phyloP scores from a whole-genome alignment of 2,113 vertebrate genomes.

The Myiagra hebetior region DNA sequence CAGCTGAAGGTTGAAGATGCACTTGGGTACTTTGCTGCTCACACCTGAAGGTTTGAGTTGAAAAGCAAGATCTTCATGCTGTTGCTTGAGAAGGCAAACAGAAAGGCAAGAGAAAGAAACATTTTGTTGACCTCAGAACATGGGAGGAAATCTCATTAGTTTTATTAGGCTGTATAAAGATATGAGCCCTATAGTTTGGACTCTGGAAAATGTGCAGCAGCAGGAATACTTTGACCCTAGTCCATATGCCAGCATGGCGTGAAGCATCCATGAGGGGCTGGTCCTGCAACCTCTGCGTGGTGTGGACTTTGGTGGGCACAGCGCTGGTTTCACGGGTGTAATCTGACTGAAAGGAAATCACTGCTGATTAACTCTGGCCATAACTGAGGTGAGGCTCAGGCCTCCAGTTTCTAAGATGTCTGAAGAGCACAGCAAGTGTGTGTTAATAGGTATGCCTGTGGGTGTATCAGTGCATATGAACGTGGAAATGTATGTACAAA shows the following conservation, averaged over 20 bases:
- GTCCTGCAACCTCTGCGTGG: not conserved
- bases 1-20: not conserved
- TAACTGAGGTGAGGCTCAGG: not conserved
- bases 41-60: not conserved
- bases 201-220: conserved; percentile 60
- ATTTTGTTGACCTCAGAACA: conserved; percentile 12
- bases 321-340: not conserved
- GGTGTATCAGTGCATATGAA: not conserved
- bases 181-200: conserved; percentile 66
- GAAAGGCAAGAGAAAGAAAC: too few species aligned
- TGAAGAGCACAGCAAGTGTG: not conserved
- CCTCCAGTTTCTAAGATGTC: not conserved
- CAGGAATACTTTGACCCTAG: conserved; percentile 70
- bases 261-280: not conserved
- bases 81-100: not conserved
- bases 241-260: conserved; percentile 42
- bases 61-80: not conserved
- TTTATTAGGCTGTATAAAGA: conserved; percentile 69
- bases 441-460: not conserved
- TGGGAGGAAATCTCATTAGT: conserved; percentile 44
- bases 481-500: fast-evolving
- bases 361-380: not conserved
- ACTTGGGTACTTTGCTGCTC: not conserved
- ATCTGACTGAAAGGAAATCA: not conserved
- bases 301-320: conserved; percentile 11